phyloP scores from a whole-genome alignment of 2,113 vertebrate species.

The Cephalopterus ornatus region DNA sequence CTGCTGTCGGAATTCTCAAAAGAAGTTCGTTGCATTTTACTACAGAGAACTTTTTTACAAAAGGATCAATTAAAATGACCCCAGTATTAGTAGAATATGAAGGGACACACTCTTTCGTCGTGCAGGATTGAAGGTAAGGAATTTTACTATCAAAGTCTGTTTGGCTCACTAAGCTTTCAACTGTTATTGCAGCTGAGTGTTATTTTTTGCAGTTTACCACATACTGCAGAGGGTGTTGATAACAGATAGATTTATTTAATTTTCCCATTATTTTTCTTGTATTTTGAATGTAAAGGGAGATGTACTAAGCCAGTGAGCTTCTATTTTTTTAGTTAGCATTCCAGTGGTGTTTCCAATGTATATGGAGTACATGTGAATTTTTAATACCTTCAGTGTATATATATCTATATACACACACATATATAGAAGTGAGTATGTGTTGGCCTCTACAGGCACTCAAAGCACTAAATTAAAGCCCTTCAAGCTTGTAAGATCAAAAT shows the following conservation, averaged over 20 bases:
- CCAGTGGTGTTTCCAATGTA: neutral
- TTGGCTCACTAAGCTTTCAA: neutral
- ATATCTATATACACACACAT: rapidly evolving
- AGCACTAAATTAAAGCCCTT: neutral
- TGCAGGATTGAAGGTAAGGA: neutral
- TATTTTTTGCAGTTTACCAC: neutral
- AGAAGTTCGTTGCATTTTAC: neutral
- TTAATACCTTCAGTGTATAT: neutral
- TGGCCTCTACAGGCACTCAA: neutral
- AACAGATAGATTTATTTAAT: neutral
- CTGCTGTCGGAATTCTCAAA: conserved; percentile 6
- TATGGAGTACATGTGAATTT: neutral
- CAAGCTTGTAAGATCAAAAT: neutral
- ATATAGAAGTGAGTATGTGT: neutral
- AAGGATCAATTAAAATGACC: neutral
- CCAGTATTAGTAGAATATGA: neutral
- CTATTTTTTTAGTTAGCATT: neutral
- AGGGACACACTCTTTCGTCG: neutral
- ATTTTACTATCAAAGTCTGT: neutral
- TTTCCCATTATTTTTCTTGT: neutral
- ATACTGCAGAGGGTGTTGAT: neutral
- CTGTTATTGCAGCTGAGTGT: neutral
- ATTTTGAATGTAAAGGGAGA: neutral
- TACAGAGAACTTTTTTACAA: neutral
- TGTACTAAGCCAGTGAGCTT: neutral